A percentile compares a stretch with the other conserved stretches of the same genome.
phyloP scores from a whole-genome alignment of 2,888 invertebrate species.

The Drosophila putrida region DNA sequence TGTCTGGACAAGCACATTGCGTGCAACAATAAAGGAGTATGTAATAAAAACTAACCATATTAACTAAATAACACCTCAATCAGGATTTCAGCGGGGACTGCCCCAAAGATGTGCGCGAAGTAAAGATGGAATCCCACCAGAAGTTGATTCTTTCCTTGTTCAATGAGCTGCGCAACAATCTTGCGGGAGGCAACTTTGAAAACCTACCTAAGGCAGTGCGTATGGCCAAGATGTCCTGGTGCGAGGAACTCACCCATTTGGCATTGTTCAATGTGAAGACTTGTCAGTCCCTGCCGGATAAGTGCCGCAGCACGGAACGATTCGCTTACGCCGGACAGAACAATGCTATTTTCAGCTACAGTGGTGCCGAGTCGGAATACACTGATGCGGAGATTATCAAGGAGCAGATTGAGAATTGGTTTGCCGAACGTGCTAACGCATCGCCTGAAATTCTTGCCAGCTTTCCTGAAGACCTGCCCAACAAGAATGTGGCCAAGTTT shows the following conservation, averaged over 20 bases:
- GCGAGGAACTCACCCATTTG: constrained; percentile 60
- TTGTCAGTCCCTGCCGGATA: constrained; percentile 59
- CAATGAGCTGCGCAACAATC: constrained; percentile 63
- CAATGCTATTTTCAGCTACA: constrained; percentile 64
- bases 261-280: constrained; percentile 65
- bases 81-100: constrained; percentile 59
- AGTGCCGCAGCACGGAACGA: constrained; percentile 67
- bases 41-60: not conserved
- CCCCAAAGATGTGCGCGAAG: constrained; percentile 51
- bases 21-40: constrained; percentile 68
- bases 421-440: constrained; percentile 46
- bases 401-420: constrained; percentile 72
- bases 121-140: constrained; percentile 45
- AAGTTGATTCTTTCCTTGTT: constrained; percentile 63
- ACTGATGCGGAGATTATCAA: constrained; percentile 67
- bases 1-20: constrained; percentile 65
- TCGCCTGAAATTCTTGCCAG: constrained; percentile 52
- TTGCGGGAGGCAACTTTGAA: constrained; percentile 56
- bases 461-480: constrained; percentile 61
- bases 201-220: constrained; percentile 61
- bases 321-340: constrained; percentile 69
- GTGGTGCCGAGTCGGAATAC: constrained; percentile 59
- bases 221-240: constrained; percentile 75
- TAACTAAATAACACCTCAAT: not conserved
- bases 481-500: constrained; percentile 54